phyloP scores from a whole-genome alignment of 1,140 invertebrate genomes.

The Apis laboriosa region DNA sequence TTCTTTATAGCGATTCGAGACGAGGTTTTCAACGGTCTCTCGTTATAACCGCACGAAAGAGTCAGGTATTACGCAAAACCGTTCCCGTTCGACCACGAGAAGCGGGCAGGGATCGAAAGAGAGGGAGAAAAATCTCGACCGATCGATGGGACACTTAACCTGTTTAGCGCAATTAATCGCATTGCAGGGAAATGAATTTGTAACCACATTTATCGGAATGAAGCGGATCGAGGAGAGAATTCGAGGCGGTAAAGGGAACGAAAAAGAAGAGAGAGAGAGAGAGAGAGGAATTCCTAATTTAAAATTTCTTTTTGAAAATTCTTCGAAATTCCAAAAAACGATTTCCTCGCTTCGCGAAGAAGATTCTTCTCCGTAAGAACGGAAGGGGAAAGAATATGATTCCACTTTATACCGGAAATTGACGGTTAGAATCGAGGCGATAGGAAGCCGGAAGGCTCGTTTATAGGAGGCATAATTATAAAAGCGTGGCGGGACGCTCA shows the following conservation, averaged over 20 bases:
- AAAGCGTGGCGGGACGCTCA: constrained; percentile 25
- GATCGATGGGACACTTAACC: constrained; percentile 38
- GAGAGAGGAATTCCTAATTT: no score
- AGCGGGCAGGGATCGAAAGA: not conserved
- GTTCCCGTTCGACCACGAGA: not conserved
- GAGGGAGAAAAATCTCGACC: not conserved
- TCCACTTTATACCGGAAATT: not conserved
- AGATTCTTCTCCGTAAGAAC: not conserved
- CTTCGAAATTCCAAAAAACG: not conserved
- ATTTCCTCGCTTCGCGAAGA: not conserved
- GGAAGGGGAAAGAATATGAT: no score
- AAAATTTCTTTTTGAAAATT: no score
- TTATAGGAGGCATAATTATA: constrained; percentile 35
- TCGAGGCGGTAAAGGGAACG: no score
- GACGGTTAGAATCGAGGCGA: not conserved
- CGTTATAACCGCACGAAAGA: not conserved
- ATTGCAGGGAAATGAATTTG: constrained; percentile 27
- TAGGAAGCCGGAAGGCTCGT: constrained; percentile 10
- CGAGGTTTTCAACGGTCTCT: not conserved
- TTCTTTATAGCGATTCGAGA: no score
- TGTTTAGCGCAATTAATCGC: constrained; percentile 44
- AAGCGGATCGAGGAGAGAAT: not conserved
- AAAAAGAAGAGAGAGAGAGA: no score
- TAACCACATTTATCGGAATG: not conserved
- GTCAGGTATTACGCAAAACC: not conserved